Base-by-base conservation (phyloP, 2,888 invertebrate species). In the Branchipolynoe longqiensis region DNA sequence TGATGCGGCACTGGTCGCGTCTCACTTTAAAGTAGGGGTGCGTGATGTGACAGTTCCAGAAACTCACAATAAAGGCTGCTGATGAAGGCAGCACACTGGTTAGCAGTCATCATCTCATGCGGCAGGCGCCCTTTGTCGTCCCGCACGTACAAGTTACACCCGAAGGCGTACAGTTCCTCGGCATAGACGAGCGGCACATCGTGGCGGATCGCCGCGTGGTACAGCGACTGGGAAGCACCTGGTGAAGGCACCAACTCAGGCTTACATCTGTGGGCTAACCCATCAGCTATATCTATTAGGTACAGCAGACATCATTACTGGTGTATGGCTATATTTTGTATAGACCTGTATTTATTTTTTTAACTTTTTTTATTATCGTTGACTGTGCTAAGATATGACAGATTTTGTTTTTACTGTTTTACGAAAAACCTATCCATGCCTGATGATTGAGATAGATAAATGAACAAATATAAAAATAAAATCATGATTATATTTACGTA, bases 131-230 rank as follows among this genome's bases (percentile, higher is more conserved):
- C 82, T 56, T 85, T 81, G 64, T 86, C 83, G 54, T 88, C 87
- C 64, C 54, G 83, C n/a, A 40, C 59, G 58, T 73, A 83, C 78
- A 87, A 31, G 0, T 56, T 82, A 1, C 85, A 82, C n/a, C 88
- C 88, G 33, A 84, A 87, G 73, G 87, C 87, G 41, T 86, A 87
- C n/a, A 88, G 83, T 78, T 87, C 81, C 48, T 85, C 69, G 3
- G 84, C 40, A 62, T 83, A 85, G 12, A 78, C 81, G 54, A 84
- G 54, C 6, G 59, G 54, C 28, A 84, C 83, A 22, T 86, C 87
- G 82, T 87, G 86, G 18, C 82, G 69, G 36, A 87, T 83, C 2
- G 85, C 86, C 4, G 85, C 48, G 33, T 88, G 87, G 64, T 86
- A 88, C 62, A 88, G 84, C n/a, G 87, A 88, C 74, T 83, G 82